Conservation (phyloP, 2,888 invertebrate species). For the Actias luna region DNA sequence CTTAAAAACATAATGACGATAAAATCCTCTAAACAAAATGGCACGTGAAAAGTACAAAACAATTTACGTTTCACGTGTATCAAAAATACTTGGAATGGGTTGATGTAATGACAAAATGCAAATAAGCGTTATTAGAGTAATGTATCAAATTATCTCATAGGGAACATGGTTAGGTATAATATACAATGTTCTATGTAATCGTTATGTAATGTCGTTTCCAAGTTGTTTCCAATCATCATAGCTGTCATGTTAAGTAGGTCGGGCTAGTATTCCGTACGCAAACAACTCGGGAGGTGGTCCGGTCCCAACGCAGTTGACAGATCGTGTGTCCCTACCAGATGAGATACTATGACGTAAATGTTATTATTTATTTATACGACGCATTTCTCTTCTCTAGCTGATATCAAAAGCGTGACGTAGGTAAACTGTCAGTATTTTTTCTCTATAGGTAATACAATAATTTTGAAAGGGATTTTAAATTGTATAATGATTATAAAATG, state of each 20-base stretch:
- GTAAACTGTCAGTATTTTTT: neutral
- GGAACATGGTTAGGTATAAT: neutral
- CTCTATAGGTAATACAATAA: neutral
- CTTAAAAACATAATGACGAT: neutral
- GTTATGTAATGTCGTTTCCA: neutral
- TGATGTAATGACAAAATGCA: neutral
- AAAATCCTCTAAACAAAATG: neutral
- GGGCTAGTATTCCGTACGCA: conserved; percentile 15
- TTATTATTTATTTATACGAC: neutral
- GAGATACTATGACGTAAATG: neutral
- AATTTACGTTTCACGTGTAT: neutral
- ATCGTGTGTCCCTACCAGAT: conserved; percentile 11
- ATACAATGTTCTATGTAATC: neutral
- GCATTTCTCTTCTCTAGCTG: neutral
- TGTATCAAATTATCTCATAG: neutral
- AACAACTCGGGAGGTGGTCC: conserved; percentile 27
- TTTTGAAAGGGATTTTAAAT: neutral
- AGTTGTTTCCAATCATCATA: neutral
- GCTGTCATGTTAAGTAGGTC: conserved; percentile 25
- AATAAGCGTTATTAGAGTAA: neutral
- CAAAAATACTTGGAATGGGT: neutral
- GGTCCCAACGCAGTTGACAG: conserved; percentile 23
- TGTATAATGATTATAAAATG: no score
- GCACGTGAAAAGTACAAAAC: no score
- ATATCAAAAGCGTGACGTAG: neutral